phyloP scores from a whole-genome alignment of 2,888 invertebrate genomes.

The Beris chalybata region DNA sequence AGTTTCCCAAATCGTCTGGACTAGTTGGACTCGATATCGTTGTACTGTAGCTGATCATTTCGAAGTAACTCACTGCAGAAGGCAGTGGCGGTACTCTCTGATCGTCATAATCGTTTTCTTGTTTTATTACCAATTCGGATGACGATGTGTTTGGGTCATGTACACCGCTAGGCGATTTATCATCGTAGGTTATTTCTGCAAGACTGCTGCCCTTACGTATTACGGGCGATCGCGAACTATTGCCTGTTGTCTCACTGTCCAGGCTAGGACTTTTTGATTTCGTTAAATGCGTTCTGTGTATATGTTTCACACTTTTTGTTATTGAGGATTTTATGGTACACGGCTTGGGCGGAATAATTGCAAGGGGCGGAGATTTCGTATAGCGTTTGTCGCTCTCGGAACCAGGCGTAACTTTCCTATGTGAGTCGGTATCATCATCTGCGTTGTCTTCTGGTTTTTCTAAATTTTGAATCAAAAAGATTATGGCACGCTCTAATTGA shows the following conservation, averaged over 20 bases:
- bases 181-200: neutral
- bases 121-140: conserved; percentile 28
- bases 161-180: neutral
- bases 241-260: neutral
- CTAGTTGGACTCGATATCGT: conserved; percentile 12
- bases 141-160: conserved; percentile 21
- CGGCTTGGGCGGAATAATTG: conserved; percentile 54
- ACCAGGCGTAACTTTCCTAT: neutral
- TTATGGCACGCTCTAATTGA: conserved; percentile 71
- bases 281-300: conserved; percentile 41
- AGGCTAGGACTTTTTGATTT: conserved; percentile 18
- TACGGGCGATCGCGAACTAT: conserved; percentile 5
- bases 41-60: conserved; percentile 27
- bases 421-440: conserved; percentile 40
- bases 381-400: conserved; percentile 33
- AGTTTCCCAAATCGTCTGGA: neutral
- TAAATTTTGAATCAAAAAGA: conserved; percentile 65
- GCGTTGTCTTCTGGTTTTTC: conserved; percentile 44
- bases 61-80: conserved; percentile 42
- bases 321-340: conserved; percentile 54
- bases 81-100: conserved; percentile 43
- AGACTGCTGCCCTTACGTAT: conserved; percentile 23
- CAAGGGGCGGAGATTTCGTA: conserved; percentile 52
- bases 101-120: conserved; percentile 41
- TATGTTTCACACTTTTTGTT: conserved; percentile 54